These are phyloP conservation scores for Typhlichthys eigenmanni DNA, from an alignment of 2,797 vertebrate species.

Conservation along the genomic window DNA sequence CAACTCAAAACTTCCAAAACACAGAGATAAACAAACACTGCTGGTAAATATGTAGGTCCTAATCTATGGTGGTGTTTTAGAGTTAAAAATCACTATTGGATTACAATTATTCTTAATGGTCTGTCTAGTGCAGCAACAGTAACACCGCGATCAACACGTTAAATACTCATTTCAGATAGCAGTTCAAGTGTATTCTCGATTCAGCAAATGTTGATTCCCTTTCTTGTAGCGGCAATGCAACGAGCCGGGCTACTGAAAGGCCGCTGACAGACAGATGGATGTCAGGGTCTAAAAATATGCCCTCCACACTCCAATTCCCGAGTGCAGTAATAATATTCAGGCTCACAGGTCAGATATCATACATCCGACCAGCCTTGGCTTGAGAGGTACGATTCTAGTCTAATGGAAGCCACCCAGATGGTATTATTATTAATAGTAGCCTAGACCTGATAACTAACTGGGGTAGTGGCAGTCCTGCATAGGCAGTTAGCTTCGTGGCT, in stretches of 20 bases:
- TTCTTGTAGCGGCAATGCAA: neutral
- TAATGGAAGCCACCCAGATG: neutral
- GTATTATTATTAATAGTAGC: neutral
- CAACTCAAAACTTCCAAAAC: too few species aligned
- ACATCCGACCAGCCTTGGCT: neutral
- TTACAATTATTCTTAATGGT: too few species aligned
- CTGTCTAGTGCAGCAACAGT: too few species aligned
- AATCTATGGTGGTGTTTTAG: too few species aligned
- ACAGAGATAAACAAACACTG: too few species aligned
- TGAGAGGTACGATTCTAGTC: neutral
- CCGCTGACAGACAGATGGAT: constrained; percentile 51
- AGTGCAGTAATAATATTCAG: constrained; percentile 22
- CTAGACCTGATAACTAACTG: neutral
- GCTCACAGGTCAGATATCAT: neutral
- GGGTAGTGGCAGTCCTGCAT: neutral
- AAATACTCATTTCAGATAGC: too few species aligned
- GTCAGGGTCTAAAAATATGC: constrained; percentile 69
- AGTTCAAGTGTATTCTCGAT: too few species aligned
- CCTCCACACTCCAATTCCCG: constrained; percentile 20
- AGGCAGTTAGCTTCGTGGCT: constrained; percentile 31
- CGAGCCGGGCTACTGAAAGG: constrained; percentile 18
- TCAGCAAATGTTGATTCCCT: too few species aligned
- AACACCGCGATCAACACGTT: too few species aligned
- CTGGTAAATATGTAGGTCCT: too few species aligned
- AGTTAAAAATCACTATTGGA: too few species aligned